Percentiles rank a stretch among this genome's conserved stretches.
Evolutionary conservation across 1,140 invertebrate genomes (phyloP).

Genomic region (Pygmarrhopalites habei): DNA sequence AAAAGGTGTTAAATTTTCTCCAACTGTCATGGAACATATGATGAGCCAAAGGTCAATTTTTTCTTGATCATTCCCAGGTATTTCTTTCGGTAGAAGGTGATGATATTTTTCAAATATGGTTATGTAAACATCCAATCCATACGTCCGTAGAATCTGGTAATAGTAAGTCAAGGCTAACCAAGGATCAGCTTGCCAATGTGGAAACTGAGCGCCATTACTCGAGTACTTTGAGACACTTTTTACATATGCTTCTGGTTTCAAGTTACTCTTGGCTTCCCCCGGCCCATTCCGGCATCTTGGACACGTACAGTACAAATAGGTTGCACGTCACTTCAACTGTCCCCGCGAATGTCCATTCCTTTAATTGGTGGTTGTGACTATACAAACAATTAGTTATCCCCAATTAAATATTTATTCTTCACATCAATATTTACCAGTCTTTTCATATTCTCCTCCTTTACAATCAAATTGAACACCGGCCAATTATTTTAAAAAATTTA

Average conservation of each 20-base stretch:
- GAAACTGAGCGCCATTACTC: neutral
- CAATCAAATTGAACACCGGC: too few species aligned
- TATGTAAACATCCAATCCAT: neutral
- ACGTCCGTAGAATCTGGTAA: neutral
- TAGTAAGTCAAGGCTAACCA: neutral
- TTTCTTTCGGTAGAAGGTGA: neutral
- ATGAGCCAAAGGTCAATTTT: slow-evolving; percentile 6
- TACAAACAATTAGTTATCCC: too few species aligned
- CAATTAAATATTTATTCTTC: too few species aligned
- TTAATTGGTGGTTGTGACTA: slow-evolving; percentile 7
- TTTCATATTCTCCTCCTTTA: too few species aligned
- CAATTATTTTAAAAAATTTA: too few species aligned
- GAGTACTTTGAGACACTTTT: neutral
- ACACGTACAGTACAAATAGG: slow-evolving; percentile 1
- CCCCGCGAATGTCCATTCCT: neutral
- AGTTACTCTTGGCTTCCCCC: too few species aligned
- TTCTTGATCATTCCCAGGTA: neutral
- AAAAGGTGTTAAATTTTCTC: neutral
- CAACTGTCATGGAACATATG: neutral
- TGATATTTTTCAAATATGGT: neutral
- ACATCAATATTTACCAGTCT: too few species aligned
- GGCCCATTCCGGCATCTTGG: too few species aligned
- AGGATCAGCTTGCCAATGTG: neutral
- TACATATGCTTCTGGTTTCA: neutral
- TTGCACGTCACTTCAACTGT: neutral